Evolutionary conservation across 1,140 invertebrate genomes (phyloP), one percentile per base, ranked within the genome.

Genomic region (Mylabris phalerata): DNA sequence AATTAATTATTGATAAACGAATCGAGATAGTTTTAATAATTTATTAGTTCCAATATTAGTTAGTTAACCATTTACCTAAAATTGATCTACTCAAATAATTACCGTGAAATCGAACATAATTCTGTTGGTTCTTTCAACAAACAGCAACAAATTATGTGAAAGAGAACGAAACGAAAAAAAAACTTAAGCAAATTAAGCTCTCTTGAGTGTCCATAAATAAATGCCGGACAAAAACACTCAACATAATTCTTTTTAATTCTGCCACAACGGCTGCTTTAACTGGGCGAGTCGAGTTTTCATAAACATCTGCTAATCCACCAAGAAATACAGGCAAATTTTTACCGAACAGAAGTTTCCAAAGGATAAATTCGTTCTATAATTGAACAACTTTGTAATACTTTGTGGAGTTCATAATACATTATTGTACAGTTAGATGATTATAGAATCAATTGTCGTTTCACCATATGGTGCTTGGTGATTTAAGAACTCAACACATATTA

Each of bases 271-370:
- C 51, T 42, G 51, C 45, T 54, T 54, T 44, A 54, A 46, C 42
- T 45, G 51, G 46, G 51, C 32, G 4, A 32, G 32, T 32, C 42
- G 51, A 54, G 51, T 54, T 32, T 54, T 54, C 51, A 52, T 52
- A 52, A 52, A 52, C 50, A 54, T 54, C 51, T 54, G 51, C 42
- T 54, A 54, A 54, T 54, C 51, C 45, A 54, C 51, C 51, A 54
- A 45, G 51, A 54, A 54, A 25, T 54, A 39, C 39, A 27, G 51
- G 46, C 39, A 54, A 54, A 25, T 54, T 54, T 54, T 32, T 19
- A 19, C 32, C 42, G 42, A 54, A 54, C 32, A 2, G 32, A 54
- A 45, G 50, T 45, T 26, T 10, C 10, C 42, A 42, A 13, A 45
- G 32, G 51, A 54, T 54, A 54, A 54, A 54, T 54, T 46, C 19